Evolutionary conservation across 2,888 invertebrate genomes (phyloP).

Genomic region (Cheilosia vulpina): DNA sequence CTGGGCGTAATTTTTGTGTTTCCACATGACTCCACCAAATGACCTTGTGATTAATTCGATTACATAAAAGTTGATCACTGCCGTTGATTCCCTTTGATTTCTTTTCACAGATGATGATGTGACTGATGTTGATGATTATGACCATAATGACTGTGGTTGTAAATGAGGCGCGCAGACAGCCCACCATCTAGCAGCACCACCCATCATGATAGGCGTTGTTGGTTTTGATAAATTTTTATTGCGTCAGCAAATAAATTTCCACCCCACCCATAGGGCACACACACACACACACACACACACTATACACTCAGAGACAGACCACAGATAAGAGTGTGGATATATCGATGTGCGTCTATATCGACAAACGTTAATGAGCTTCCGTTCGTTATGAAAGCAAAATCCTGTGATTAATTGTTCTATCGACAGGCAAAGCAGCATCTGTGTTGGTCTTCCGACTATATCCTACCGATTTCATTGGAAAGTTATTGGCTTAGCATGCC

Average conservation of each 20-base stretch:
- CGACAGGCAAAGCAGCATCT: conserved; percentile 60
- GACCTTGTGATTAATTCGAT: conserved; percentile 61
- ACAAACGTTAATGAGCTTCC: conserved; percentile 68
- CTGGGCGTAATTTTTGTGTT: conserved; percentile 42
- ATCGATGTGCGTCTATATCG: conserved; percentile 6
- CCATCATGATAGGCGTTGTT: conserved; percentile 1
- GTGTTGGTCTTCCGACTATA: conserved; percentile 23
- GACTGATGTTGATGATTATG: conserved; percentile 53
- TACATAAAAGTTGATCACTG: conserved; percentile 49
- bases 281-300: conserved; percentile 22
- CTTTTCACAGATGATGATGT: conserved; percentile 38
- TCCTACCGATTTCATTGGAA: conserved; percentile 35
- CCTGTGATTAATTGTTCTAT: conserved; percentile 70
- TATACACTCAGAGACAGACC: conserved; percentile 24
- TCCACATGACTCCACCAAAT: conserved; percentile 57
- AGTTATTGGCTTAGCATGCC: conserved; percentile 50
- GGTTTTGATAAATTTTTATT: conserved; percentile 56
- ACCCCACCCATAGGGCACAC: conserved; percentile 7
- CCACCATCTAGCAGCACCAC: neutral
- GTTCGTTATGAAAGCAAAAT: conserved; percentile 60
- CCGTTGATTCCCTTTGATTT: conserved; percentile 54
- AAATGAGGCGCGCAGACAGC: neutral
- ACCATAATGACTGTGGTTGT: conserved; percentile 49
- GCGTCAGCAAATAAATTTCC: conserved; percentile 65
- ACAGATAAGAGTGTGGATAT: conserved; percentile 1